These are phyloP conservation scores for Pantala flavescens DNA, from an alignment of 1,140 invertebrate genomes.

Conservation along the genomic window DNA sequence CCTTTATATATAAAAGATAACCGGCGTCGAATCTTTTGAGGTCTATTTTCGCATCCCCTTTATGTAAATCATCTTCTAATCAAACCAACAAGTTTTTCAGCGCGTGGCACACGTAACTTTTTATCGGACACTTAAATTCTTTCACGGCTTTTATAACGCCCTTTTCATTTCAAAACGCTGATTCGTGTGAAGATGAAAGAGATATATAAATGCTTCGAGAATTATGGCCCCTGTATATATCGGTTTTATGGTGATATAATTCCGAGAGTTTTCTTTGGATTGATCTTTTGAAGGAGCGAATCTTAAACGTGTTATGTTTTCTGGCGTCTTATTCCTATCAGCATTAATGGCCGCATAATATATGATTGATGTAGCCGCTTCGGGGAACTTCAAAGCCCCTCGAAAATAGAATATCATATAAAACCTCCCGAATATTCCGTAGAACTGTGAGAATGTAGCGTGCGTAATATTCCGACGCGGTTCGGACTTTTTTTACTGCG, in stretches of 20 bases:
- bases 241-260: not conserved
- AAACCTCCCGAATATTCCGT: no score
- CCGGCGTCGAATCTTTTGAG: no score
- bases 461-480: no score
- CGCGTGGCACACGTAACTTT: no score
- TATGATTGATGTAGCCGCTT: not conserved
- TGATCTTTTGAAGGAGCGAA: not conserved
- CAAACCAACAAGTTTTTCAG: no score
- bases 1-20: no score
- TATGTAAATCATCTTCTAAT: no score
- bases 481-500: no score
- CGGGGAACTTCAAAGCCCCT: not conserved
- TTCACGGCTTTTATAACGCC: not conserved
- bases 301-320: not conserved
- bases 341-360: not conserved
- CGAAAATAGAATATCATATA: no score
- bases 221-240: not conserved
- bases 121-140: no score
- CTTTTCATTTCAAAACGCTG: not conserved
- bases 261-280: not conserved
- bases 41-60: no score
- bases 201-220: not conserved
- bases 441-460: no score
- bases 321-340: not conserved
- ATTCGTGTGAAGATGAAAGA: not conserved